Evolutionary conservation across 2,797 vertebrate genomes (phyloP).

Genomic region (Poeciliopsis gracilis): DNA sequence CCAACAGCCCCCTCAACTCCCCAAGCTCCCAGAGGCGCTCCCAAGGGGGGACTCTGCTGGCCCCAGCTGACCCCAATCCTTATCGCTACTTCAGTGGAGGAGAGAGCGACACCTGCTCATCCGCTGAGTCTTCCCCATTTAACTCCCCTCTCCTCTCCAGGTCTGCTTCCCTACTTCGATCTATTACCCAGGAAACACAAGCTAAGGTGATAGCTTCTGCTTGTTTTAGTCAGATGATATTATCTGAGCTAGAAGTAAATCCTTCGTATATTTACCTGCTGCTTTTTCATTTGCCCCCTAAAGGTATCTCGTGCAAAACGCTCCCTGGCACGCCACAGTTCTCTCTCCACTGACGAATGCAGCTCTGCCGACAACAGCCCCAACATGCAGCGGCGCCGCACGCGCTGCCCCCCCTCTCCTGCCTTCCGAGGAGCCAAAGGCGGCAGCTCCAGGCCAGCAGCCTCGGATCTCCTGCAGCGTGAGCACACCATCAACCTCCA

Average conservation of each 20-base stretch:
- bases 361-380: conserved; percentile 95
- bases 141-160: conserved; percentile 92
- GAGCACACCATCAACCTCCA: conserved; percentile 86
- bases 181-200: conserved; percentile 93
- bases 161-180: conserved; percentile 91
- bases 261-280: conserved; percentile 15
- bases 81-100: conserved; percentile 94
- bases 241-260: neutral
- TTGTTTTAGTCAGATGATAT: neutral
- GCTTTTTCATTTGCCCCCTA: conserved; percentile 10
- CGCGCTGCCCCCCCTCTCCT: conserved; percentile 77
- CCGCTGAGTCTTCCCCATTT: conserved; percentile 94
- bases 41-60: conserved; percentile 80
- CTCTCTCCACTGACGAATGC: conserved; percentile 93
- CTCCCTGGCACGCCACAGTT: conserved; percentile 90
- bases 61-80: conserved; percentile 85
- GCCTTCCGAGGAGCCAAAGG: conserved; percentile 63
- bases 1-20: conserved; percentile 88
- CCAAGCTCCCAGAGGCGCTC: conserved; percentile 83
- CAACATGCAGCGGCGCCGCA: conserved; percentile 84
- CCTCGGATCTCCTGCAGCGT: conserved; percentile 64
- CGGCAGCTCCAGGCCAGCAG: conserved; percentile 36
- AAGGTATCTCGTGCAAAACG: conserved; percentile 89
- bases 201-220: conserved; percentile 82
- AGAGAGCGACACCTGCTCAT: conserved; percentile 96